Conservation (phyloP, 2,888 invertebrate species). For the Nematopogon swammerdamellus region DNA sequence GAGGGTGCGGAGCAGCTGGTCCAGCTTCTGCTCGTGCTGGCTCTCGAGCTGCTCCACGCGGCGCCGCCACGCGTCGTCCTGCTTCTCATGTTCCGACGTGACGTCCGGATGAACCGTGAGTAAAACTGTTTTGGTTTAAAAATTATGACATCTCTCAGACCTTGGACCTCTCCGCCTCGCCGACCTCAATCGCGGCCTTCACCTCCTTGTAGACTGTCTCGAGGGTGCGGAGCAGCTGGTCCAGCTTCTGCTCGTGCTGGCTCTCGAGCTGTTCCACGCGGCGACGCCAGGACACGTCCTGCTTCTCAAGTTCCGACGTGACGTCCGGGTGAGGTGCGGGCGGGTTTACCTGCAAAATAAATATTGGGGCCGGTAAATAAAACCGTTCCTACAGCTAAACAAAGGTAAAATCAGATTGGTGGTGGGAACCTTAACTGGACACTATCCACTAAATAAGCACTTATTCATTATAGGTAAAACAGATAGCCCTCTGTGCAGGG, state of each 20-base stretch:
- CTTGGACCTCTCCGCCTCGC: background rate
- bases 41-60: slow-evolving; percentile 8
- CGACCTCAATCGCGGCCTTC: background rate
- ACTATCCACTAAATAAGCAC: too few species aligned
- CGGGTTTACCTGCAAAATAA: too few species aligned
- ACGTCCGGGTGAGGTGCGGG: too few species aligned
- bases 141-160: background rate
- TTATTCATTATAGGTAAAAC: too few species aligned
- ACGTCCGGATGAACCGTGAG: too few species aligned
- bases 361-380: too few species aligned
- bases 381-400: too few species aligned
- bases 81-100: slow-evolving; percentile 7
- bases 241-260: slow-evolving; percentile 5
- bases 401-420: too few species aligned
- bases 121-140: too few species aligned
- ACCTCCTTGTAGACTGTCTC: background rate
- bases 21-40: slow-evolving; percentile 6
- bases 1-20: slow-evolving; percentile 7
- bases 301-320: slow-evolving; percentile 7
- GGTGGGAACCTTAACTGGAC: too few species aligned
- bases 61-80: slow-evolving; percentile 9
- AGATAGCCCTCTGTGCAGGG: too few species aligned
- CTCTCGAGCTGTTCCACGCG: slow-evolving; percentile 7
- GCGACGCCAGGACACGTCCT: slow-evolving; percentile 9
- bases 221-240: slow-evolving; percentile 7